Evolutionary conservation across 2,888 invertebrate genomes (phyloP).

Genomic region (Apotomis capreana): DNA sequence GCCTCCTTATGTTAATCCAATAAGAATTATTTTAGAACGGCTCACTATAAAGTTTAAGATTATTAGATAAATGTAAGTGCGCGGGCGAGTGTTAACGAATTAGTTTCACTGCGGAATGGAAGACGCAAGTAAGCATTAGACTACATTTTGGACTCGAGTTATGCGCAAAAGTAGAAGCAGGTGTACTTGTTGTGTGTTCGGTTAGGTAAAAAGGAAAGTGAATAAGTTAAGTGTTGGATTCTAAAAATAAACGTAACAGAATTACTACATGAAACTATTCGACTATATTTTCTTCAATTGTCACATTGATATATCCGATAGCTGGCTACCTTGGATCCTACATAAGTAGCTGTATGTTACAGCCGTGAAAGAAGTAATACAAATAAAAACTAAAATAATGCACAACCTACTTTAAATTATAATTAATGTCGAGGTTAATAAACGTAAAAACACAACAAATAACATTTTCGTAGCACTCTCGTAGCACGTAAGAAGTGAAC

Average conservation of each 20-base stretch:
- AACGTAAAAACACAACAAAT: not conserved
- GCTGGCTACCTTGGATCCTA: no score
- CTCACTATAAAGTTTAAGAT: constrained; percentile 15
- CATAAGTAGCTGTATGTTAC: no score
- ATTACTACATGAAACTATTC: not conserved
- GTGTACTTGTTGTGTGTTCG: not conserved
- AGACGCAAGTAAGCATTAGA: constrained; percentile 36
- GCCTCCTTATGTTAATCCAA: not conserved
- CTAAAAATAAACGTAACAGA: not conserved
- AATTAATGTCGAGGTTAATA: no score
- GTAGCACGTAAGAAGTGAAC: constrained; percentile 27
- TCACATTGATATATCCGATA: no score
- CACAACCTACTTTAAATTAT: no score
- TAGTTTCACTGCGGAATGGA: constrained; percentile 30
- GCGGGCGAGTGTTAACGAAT: constrained; percentile 23
- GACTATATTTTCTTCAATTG: no score
- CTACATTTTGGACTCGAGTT: constrained; percentile 4
- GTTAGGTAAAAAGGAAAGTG: constrained; percentile 2
- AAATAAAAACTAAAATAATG: no score
- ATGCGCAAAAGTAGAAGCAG: constrained; percentile 1
- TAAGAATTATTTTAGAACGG: not conserved
- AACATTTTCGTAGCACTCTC: constrained; percentile 24
- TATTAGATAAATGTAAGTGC: constrained; percentile 26
- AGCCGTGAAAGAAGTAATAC: no score
- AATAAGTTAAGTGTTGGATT: constrained; percentile 2